These are phyloP conservation scores for Meles meles DNA, from an alignment of 2,113 vertebrate genomes.

Conservation along the genomic window DNA sequence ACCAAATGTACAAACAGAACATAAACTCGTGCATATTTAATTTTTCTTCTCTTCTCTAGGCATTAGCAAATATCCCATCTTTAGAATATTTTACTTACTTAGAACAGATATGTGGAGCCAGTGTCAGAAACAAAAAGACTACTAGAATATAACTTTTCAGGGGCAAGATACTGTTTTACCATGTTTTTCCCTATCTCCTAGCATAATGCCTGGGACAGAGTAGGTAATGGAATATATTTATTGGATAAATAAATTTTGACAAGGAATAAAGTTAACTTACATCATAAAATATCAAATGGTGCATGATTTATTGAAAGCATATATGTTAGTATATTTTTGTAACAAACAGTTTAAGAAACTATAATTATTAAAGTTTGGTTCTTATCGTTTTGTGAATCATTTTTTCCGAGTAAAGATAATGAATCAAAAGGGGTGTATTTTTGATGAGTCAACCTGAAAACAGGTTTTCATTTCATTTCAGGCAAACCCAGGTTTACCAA, in stretches of 20 bases:
- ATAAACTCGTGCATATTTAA: slow-evolving; percentile 47
- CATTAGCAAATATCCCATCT: slow-evolving; percentile 28
- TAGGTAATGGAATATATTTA: slow-evolving; percentile 51
- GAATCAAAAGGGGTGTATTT: slow-evolving; percentile 33
- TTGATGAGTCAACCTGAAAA: neutral
- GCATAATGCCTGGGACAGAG: neutral
- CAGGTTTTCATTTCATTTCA: slow-evolving; percentile 42
- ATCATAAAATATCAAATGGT: slow-evolving; percentile 59
- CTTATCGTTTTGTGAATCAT: neutral
- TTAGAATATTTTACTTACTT: slow-evolving; percentile 21
- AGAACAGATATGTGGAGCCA: neutral
- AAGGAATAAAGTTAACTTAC: slow-evolving; percentile 69
- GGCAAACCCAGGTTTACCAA: neutral
- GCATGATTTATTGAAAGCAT: slow-evolving; percentile 67
- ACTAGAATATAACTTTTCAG: neutral
- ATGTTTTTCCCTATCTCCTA: neutral
- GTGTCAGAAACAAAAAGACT: neutral
- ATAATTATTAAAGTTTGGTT: slow-evolving; percentile 55
- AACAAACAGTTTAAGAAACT: slow-evolving; percentile 40
- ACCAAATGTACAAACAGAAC: slow-evolving; percentile 19
- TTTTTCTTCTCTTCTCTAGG: slow-evolving; percentile 15
- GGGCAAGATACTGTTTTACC: neutral
- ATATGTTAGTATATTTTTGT: slow-evolving; percentile 69
- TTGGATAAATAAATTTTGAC: slow-evolving; percentile 67
- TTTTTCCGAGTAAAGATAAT: neutral